Evolutionary conservation across 2,113 vertebrate genomes (phyloP).

Genomic region (Labeo catla): DNA sequence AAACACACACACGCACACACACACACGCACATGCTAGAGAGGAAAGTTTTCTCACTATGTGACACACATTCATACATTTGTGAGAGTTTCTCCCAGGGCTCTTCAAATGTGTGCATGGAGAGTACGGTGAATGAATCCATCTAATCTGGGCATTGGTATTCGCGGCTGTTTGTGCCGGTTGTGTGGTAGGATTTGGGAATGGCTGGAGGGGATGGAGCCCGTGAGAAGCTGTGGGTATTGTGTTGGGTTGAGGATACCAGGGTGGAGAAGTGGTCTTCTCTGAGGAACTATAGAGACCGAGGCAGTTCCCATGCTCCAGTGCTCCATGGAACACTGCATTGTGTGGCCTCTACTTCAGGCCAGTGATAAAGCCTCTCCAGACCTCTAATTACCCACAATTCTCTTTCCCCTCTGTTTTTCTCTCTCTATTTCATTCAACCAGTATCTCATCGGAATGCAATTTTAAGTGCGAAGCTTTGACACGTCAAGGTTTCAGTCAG

Average conservation of each 20-base stretch:
- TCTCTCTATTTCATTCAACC: background rate
- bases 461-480: background rate
- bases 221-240: constrained; percentile 52
- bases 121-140: constrained; percentile 43
- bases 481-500: constrained; percentile 3
- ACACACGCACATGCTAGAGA: constrained; percentile 23
- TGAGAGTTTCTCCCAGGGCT: constrained; percentile 51
- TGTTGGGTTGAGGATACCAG: constrained; percentile 47
- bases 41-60: constrained; percentile 37
- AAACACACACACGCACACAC: constrained; percentile 34
- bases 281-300: constrained; percentile 49
- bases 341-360: constrained; percentile 55
- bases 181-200: constrained; percentile 54
- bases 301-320: constrained; percentile 59
- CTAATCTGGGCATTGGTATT: constrained; percentile 63
- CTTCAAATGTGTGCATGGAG: constrained; percentile 53
- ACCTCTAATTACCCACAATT: constrained; percentile 49
- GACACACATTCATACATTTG: constrained; percentile 50
- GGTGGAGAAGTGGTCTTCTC: constrained; percentile 53
- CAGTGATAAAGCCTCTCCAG: constrained; percentile 42
- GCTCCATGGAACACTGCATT: constrained; percentile 36
- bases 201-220: constrained; percentile 39
- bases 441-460: background rate
- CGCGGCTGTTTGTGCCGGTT: constrained; percentile 41
- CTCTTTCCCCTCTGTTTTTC: constrained; percentile 17